These are phyloP conservation scores for Habropoda laboriosa DNA, from an alignment of 1,140 invertebrate genomes.

Conservation along the genomic window DNA sequence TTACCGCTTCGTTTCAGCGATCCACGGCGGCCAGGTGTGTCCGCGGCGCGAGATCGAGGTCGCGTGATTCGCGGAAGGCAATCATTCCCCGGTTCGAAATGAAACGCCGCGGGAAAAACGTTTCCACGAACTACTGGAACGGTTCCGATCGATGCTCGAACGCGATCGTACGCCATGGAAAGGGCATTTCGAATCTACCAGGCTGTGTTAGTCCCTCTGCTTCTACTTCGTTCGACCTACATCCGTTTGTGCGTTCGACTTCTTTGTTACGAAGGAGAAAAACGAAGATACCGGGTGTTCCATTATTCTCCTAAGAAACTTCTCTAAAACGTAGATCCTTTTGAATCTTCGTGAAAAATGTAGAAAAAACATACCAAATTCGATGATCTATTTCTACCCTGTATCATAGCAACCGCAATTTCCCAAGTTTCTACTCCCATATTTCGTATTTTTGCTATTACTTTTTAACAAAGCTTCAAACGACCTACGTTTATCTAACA, in stretches of 20 bases:
- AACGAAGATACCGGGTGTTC: no score
- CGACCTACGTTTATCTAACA: no score
- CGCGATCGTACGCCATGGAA: neutral
- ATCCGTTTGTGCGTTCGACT: conserved; percentile 7
- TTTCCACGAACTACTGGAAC: neutral
- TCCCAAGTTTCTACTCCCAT: no score
- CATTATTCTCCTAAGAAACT: no score
- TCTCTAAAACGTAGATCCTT: no score
- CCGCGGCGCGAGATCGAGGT: conserved; percentile 10
- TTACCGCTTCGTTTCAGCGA: conserved; percentile 50
- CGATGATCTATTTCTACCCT: no score
- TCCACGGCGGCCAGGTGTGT: conserved; percentile 44
- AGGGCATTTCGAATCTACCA: neutral
- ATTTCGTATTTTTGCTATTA: no score
- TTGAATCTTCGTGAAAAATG: no score
- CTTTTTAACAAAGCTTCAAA: no score
- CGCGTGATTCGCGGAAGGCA: conserved; percentile 42
- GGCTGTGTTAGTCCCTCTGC: neutral
- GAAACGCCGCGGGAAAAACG: neutral
- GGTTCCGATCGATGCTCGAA: neutral
- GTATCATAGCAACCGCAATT: no score
- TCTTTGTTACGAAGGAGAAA: neutral
- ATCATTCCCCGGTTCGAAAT: neutral
- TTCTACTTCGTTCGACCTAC: conserved; percentile 14
- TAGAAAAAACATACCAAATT: no score